A percentile compares a stretch with the other conserved stretches of the same genome.
Evolutionary conservation across 2,888 invertebrate genomes (phyloP).

Genomic region (Clusia tigrina): DNA sequence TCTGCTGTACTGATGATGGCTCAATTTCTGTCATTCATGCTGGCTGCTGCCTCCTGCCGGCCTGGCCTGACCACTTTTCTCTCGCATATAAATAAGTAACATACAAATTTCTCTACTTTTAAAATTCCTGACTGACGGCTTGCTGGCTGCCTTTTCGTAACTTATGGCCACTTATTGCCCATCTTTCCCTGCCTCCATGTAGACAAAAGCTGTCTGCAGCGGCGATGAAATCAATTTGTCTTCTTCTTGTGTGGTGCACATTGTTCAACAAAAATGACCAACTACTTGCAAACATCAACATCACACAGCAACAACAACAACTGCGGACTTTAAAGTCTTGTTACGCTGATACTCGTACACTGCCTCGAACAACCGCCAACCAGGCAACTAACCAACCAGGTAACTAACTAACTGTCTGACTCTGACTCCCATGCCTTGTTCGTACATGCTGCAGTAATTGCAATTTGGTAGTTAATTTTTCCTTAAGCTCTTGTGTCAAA

Average conservation of each 20-base stretch:
- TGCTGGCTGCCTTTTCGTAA: background rate
- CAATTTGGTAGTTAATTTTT: slow-evolving; percentile 22
- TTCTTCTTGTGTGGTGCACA: slow-evolving; percentile 1
- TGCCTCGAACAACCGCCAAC: slow-evolving; percentile 4
- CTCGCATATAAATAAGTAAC: background rate
- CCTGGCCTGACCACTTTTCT: background rate
- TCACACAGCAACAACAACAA: slow-evolving; percentile 12
- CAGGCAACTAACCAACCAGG: slow-evolving; percentile 8
- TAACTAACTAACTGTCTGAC: slow-evolving; percentile 4
- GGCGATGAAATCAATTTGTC: slow-evolving; percentile 22
- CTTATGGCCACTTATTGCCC: background rate
- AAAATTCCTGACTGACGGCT: slow-evolving; percentile 2
- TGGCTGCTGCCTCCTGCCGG: background rate
- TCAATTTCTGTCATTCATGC: background rate
- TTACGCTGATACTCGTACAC: too few species aligned
- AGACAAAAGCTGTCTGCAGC: slow-evolving; percentile 8
- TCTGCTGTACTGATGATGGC: background rate
- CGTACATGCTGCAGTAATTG: slow-evolving; percentile 14
- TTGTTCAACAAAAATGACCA: slow-evolving; percentile 8
- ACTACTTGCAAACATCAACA: background rate
- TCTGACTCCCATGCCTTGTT: background rate
- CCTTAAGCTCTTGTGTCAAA: slow-evolving; percentile 7
- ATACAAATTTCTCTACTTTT: background rate
- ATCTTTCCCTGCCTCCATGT: background rate
- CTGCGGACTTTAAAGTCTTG: background rate